A percentile compares a stretch with the other conserved stretches of the same genome.
These are phyloP conservation scores for Aporrectodea caliginosa DNA, from an alignment of 1,140 invertebrate genomes.

Conservation along the genomic window DNA sequence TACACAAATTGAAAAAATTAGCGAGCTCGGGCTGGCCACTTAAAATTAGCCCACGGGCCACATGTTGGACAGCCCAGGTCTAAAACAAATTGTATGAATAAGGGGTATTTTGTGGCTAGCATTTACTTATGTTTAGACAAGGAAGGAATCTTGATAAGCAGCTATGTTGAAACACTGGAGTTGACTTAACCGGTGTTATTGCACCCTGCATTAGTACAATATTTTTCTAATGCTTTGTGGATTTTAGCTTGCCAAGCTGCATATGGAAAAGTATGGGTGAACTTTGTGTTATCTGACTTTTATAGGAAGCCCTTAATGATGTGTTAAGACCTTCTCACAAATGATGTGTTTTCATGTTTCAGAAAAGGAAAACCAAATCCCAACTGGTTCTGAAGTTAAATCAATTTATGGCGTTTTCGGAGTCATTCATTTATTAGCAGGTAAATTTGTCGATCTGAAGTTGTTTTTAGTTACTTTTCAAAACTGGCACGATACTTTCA, in stretches of 20 bases:
- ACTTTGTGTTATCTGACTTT: not conserved
- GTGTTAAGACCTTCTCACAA: not conserved
- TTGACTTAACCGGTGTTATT: not conserved
- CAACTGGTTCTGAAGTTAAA: constrained; percentile 63
- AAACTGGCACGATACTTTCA: not conserved
- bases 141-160: too few relatives aligned
- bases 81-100: too few relatives aligned
- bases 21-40: too few relatives aligned
- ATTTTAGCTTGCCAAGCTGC: not conserved
- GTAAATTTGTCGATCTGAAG: constrained; percentile 37
- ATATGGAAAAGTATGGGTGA: not conserved
- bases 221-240: not conserved
- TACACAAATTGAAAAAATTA: too few relatives aligned
- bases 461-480: not conserved
- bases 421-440: constrained; percentile 74
- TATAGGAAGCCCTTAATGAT: not conserved
- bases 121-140: too few relatives aligned
- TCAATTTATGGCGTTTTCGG: constrained; percentile 86
- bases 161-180: too few relatives aligned
- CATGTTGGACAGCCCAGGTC: too few relatives aligned
- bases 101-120: too few relatives aligned
- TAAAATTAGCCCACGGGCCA: too few relatives aligned
- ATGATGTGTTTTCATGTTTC: not conserved
- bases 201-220: not conserved
- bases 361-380: constrained; percentile 54